A percentile compares a stretch with the other conserved stretches of the same genome.
Conservation (phyloP, 2,113 vertebrate species). For the Cercopithecus mona region DNA sequence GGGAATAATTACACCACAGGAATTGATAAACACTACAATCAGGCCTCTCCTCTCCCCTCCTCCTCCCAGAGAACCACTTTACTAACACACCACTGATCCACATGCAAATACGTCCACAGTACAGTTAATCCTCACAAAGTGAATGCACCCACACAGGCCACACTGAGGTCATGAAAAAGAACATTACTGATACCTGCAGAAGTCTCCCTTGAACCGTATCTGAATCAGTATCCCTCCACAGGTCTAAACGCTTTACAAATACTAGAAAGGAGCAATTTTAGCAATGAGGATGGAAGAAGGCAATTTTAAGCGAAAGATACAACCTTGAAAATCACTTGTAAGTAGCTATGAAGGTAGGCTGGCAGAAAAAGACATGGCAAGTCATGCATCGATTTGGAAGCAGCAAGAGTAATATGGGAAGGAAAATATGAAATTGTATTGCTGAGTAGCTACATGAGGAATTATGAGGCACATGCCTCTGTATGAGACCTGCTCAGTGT, state of each 20-base stretch:
- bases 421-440: neutral
- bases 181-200: neutral
- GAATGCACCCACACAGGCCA: neutral
- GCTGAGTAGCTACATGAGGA: neutral
- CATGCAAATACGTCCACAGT: neutral
- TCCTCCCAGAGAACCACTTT: neutral
- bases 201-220: neutral
- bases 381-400: neutral
- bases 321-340: neutral
- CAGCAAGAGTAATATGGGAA: neutral
- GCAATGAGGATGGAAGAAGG: neutral
- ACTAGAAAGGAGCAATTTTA: neutral
- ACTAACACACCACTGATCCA: neutral
- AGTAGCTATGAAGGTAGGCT: neutral
- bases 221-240: neutral
- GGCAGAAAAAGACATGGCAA: neutral
- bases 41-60: accelerated
- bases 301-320: neutral
- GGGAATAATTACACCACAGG: neutral
- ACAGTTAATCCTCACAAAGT: neutral
- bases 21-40: neutral
- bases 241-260: neutral
- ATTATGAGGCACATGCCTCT: neutral
- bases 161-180: neutral
- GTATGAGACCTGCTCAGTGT: neutral